These are phyloP conservation scores for Alfaro cultratus DNA, from an alignment of 2,797 vertebrate species.

Conservation along the genomic window DNA sequence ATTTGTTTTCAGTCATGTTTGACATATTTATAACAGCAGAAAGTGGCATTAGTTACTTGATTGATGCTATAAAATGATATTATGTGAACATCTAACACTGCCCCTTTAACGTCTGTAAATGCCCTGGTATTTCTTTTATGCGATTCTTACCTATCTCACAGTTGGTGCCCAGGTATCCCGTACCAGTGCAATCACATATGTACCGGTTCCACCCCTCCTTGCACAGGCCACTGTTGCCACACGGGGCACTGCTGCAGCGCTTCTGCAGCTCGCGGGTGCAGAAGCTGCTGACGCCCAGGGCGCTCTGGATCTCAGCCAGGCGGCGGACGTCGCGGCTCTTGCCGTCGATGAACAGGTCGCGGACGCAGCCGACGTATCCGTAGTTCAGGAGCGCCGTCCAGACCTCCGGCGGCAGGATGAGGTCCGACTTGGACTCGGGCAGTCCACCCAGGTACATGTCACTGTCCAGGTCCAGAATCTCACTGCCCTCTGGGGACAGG, in stretches of 20 bases:
- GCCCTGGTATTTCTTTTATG: too few species aligned
- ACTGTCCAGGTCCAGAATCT: slow-evolving; percentile 91
- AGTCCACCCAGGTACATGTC: slow-evolving; percentile 93
- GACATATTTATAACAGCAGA: too few species aligned
- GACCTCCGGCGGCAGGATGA: slow-evolving; percentile 89
- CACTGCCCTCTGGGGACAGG: slow-evolving; percentile 90
- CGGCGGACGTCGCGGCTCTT: slow-evolving; percentile 90
- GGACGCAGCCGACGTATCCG: slow-evolving; percentile 92
- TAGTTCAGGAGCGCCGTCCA: slow-evolving; percentile 92
- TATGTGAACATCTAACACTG: too few species aligned
- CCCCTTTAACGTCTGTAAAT: too few species aligned
- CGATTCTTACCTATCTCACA: slow-evolving; percentile 87
- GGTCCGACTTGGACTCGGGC: slow-evolving; percentile 83
- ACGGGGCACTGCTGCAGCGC: slow-evolving; percentile 87
- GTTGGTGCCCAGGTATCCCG: slow-evolving; percentile 88
- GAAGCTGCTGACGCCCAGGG: slow-evolving; percentile 86
- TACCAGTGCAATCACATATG: slow-evolving; percentile 91
- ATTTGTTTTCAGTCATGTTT: too few species aligned
- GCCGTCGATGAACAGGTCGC: slow-evolving; percentile 94
- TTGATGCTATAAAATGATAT: too few species aligned
- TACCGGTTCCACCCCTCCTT: slow-evolving; percentile 96
- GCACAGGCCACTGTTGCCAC: slow-evolving; percentile 86
- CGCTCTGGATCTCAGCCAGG: slow-evolving; percentile 87
- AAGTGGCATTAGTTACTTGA: too few species aligned
- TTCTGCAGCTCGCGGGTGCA: slow-evolving; percentile 89